Base-by-base conservation (phyloP, 2,888 invertebrate genomes). In the Meliscaeva auricollis region DNA sequence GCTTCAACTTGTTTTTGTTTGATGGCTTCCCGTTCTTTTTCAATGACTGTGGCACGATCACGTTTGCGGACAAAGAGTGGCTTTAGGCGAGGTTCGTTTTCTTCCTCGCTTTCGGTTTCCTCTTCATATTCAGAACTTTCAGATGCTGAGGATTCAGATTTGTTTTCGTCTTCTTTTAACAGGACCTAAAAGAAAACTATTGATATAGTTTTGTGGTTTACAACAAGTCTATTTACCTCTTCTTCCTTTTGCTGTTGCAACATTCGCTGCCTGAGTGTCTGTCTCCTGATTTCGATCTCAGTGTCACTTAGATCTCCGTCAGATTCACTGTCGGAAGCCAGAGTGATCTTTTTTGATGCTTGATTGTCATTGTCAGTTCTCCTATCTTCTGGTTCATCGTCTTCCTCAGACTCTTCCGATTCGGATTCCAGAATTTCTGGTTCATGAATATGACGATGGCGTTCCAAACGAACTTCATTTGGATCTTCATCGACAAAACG, bases 1-100 rank as follows among this genome's bases (percentile, higher is more conserved):
- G 94, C 91, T 92, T 98, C 98, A 70, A 95, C 93, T 91, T 97
- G 97, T 89, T 97, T 97, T 89, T 97, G 95, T 88, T 96, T 96
- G 87, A 95, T 94, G 15, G 95, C 95, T 92, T 98, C 97, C 58
- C 96, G 96, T 89, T 99, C 99, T 88, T 96, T 96, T 91, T 99
- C 99, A 88, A 97, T 96, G 17, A 99, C 96, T 0, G 99, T 99
- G 87, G 99, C 96, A 76, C 99, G 94, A 89, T 99, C 99, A 76
- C 96, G 95, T 88, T 98, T 98, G 87, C 97, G 94, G 0, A 99
- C 98, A 93, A 98, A 99, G 0, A 99, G 96, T 0, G 98, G 99
- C 90, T 98, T 99, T 8, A 99, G 94, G 74, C 98, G 93, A 0
- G 98, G 98, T 6, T 97, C 97, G 77, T 96, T 96, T 90, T 98